Conservation (phyloP, 2,888 invertebrate genomes). For the Matsumyia berberina region DNA sequence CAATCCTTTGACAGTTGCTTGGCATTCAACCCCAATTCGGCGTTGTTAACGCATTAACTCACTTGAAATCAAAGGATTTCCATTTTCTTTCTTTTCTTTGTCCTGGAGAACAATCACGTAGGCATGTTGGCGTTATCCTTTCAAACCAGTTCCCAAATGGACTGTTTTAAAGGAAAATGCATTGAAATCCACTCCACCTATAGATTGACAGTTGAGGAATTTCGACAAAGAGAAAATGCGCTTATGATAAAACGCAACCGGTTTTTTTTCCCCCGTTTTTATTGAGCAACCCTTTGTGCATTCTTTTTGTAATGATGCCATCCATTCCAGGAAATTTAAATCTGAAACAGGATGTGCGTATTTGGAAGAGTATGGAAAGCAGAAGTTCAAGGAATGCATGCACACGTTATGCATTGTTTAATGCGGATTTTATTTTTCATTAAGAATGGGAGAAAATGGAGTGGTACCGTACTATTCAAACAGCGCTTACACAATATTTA, state of each 20-base stretch:
- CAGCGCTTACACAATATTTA: too few relatives aligned
- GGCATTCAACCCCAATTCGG: background rate
- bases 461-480: too few relatives aligned
- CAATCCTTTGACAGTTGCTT: background rate
- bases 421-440: background rate
- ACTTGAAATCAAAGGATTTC: background rate
- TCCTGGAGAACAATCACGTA: conserved; percentile 20
- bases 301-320: conserved; percentile 10
- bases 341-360: conserved; percentile 24
- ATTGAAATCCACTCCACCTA: background rate
- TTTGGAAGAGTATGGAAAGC: background rate
- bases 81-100: conserved; percentile 6
- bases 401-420: conserved; percentile 1
- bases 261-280: conserved; percentile 16
- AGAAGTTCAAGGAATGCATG: conserved; percentile 4
- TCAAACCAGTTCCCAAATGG: conserved; percentile 45
- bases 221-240: conserved; percentile 33
- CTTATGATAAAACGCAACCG: conserved; percentile 17
- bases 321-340: conserved; percentile 6
- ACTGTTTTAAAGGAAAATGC: conserved; percentile 19
- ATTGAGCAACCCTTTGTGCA: conserved; percentile 1
- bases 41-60: background rate
- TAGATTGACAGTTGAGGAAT: conserved; percentile 36
- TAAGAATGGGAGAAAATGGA: background rate
- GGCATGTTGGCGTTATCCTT: conserved; percentile 4